Conservation (phyloP, 2,113 vertebrate species). For the Corythoichthys haematopterus region DNA sequence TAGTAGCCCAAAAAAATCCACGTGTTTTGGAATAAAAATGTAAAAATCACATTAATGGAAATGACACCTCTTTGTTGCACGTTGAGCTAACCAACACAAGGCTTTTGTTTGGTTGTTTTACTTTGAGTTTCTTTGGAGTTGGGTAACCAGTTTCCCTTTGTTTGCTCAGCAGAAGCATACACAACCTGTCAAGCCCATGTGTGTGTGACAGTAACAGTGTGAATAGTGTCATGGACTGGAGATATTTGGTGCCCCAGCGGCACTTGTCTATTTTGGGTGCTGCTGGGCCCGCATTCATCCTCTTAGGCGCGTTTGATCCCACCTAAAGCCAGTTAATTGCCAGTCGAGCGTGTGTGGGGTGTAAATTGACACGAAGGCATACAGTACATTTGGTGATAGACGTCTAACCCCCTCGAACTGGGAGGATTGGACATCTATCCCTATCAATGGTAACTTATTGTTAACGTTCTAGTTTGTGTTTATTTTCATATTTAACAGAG, state of each 20-base stretch:
- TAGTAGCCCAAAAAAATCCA: no score
- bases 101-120: neutral
- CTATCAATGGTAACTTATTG: no score
- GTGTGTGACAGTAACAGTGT: slow-evolving; percentile 1
- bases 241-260: slow-evolving; percentile 37
- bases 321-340: slow-evolving; percentile 7
- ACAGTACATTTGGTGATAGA: no score
- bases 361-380: neutral
- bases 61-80: no score
- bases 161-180: no score
- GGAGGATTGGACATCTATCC: no score
- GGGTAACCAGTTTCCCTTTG: neutral
- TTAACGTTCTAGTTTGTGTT: no score
- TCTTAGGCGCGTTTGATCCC: slow-evolving; percentile 5
- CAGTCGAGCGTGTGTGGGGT: neutral
- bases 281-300: slow-evolving; percentile 20
- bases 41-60: no score
- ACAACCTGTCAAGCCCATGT: slow-evolving; percentile 1
- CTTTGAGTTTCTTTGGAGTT: neutral
- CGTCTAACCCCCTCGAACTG: no score
- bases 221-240: slow-evolving; percentile 22
- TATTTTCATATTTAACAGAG: no score
- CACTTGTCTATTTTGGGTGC: slow-evolving; percentile 49
- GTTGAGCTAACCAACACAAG: neutral
- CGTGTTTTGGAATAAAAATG: no score